A percentile compares a stretch with the other conserved stretches of the same genome.
Conservation (phyloP, 1,140 invertebrate species). For the Bemisia tabaci region DNA sequence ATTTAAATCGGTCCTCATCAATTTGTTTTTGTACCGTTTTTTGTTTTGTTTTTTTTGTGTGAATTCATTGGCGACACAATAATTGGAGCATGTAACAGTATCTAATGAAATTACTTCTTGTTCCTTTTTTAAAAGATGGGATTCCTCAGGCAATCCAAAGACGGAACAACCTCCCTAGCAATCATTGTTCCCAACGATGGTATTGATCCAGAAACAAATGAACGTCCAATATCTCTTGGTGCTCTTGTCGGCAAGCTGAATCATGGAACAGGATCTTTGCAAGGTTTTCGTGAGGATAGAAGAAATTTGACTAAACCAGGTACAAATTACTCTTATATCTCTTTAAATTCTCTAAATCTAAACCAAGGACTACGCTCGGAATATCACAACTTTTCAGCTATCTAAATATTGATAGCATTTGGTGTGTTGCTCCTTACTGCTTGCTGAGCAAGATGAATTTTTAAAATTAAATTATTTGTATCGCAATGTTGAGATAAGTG, state of each 20-base stretch:
- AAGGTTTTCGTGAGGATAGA: constrained; percentile 72
- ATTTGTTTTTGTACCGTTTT: not conserved
- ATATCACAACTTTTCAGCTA: not conserved
- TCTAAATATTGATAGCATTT: not conserved
- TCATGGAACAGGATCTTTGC: constrained; percentile 53
- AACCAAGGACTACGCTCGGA: not conserved
- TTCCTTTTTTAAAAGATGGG: no score
- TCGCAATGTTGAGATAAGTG: no score
- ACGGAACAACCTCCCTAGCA: constrained; percentile 77
- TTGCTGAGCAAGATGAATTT: no score
- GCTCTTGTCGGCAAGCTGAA: constrained; percentile 55
- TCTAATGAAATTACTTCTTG: no score
- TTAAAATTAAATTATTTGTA: no score
- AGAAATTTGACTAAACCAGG: constrained; percentile 70
- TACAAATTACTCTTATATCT: constrained; percentile 18
- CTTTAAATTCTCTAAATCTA: not conserved
- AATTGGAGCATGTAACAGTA: no score
- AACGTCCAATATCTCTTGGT: constrained; percentile 70
- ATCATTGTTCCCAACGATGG: constrained; percentile 69
- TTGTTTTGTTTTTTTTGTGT: no score
- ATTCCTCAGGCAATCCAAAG: constrained; percentile 60
- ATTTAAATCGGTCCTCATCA: not conserved
- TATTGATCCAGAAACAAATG: constrained; percentile 48
- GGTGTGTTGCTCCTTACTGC: constrained; percentile 4
- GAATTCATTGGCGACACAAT: no score